Evolutionary conservation across 2,797 vertebrate species (phyloP).

Genomic region (Columba guinea): DNA sequence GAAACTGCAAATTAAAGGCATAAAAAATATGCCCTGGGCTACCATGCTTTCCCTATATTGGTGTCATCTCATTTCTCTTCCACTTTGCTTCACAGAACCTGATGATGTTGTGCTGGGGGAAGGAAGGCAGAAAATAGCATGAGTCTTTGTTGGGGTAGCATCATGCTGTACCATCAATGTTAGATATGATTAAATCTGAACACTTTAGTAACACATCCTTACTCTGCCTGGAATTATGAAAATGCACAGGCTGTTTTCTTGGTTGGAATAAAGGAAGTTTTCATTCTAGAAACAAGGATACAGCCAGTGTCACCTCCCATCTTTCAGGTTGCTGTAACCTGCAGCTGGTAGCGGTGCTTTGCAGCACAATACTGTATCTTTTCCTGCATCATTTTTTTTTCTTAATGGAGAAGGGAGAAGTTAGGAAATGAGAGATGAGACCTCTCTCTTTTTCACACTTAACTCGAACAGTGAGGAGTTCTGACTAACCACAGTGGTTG

Average conservation of each 20-base stretch:
- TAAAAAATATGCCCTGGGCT: background rate
- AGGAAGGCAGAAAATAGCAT: background rate
- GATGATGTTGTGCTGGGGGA: background rate
- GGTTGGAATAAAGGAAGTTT: background rate
- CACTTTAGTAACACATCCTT: background rate
- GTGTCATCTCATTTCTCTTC: background rate
- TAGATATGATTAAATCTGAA: background rate
- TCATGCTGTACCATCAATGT: background rate
- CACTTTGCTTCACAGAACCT: background rate
- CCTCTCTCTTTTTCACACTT: background rate
- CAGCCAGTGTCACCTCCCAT: background rate
- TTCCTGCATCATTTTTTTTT: background rate
- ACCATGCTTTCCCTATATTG: background rate
- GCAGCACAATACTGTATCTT: background rate
- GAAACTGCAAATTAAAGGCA: conserved; percentile 18
- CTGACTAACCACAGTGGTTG: background rate
- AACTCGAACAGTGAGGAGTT: background rate
- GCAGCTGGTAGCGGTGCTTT: background rate
- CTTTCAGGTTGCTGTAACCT: background rate
- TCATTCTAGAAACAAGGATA: background rate
- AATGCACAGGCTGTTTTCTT: background rate
- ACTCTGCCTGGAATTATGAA: background rate
- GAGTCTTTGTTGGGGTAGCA: background rate
- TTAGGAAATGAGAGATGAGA: background rate
- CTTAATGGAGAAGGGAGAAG: background rate